Evolutionary conservation across 2,888 invertebrate species (phyloP).

Genomic region (Cantharis rufa): DNA sequence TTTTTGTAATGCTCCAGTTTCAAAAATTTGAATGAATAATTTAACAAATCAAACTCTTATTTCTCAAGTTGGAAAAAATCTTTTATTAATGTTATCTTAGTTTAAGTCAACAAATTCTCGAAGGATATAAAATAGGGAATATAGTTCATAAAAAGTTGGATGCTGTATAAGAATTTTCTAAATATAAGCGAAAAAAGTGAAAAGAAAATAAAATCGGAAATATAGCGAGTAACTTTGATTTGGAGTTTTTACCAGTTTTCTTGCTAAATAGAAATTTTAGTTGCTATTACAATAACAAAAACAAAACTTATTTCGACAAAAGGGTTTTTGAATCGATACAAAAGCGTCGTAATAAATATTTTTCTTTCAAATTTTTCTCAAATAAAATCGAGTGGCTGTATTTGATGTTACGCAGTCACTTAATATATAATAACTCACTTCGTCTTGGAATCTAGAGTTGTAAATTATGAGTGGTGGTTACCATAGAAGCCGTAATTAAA

Average conservation of each 20-base stretch:
- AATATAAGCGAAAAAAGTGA: background rate
- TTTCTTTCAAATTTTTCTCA: background rate
- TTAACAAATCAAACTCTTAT: background rate
- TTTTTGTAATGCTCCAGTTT: background rate
- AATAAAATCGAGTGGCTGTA: background rate
- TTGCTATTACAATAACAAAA: background rate
- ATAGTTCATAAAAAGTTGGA: slow-evolving; percentile 21
- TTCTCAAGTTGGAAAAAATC: background rate
- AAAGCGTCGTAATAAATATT: background rate
- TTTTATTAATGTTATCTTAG: slow-evolving; percentile 5
- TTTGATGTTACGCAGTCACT: background rate
- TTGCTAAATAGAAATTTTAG: background rate
- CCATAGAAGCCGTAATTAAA: background rate
- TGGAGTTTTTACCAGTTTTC: background rate
- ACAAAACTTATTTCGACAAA: background rate
- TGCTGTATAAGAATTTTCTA: slow-evolving; percentile 14
- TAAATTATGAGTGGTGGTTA: background rate
- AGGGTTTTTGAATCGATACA: background rate
- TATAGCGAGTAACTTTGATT: background rate
- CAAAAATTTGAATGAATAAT: background rate
- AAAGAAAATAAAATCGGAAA: background rate
- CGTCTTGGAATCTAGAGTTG: background rate
- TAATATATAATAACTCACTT: background rate
- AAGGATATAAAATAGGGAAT: slow-evolving; percentile 18
- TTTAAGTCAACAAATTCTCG: slow-evolving; percentile 11